A percentile compares a stretch with the other conserved stretches of the same genome.
These are phyloP conservation scores for Thumatha senex DNA, from an alignment of 2,888 invertebrate genomes.

Conservation along the genomic window DNA sequence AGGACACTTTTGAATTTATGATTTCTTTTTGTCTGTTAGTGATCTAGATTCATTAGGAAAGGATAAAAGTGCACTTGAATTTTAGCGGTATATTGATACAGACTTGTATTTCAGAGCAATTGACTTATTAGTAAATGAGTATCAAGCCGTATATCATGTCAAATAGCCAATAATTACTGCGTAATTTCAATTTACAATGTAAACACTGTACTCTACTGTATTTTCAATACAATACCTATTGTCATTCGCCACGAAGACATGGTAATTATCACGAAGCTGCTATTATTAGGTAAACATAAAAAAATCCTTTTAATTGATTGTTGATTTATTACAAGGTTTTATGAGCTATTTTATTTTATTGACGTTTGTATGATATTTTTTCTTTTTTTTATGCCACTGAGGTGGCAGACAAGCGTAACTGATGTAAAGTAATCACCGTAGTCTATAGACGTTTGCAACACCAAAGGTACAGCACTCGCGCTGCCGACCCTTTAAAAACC, in stretches of 20 bases:
- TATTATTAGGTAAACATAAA: constrained; percentile 3
- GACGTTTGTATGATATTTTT: not conserved
- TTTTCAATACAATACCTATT: constrained; percentile 24
- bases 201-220: constrained; percentile 25
- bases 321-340: not conserved
- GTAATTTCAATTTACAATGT: constrained; percentile 22
- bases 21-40: too few relatives aligned
- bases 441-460: too few relatives aligned
- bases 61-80: not conserved
- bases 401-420: too few relatives aligned
- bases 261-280: constrained; percentile 16
- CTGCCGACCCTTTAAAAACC: too few relatives aligned
- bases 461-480: too few relatives aligned
- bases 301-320: not conserved
- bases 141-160: not conserved
- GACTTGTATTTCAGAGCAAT: too few relatives aligned
- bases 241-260: constrained; percentile 27
- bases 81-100: too few relatives aligned
- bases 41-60: too few relatives aligned
- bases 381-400: too few relatives aligned
- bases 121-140: too few relatives aligned
- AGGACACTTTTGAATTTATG: not conserved
- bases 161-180: not conserved
- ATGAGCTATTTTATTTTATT: not conserved
- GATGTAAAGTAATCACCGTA: too few relatives aligned